These are phyloP conservation scores for Cataglyphis livida DNA, from an alignment of 2,888 invertebrate genomes.

Conservation along the genomic window DNA sequence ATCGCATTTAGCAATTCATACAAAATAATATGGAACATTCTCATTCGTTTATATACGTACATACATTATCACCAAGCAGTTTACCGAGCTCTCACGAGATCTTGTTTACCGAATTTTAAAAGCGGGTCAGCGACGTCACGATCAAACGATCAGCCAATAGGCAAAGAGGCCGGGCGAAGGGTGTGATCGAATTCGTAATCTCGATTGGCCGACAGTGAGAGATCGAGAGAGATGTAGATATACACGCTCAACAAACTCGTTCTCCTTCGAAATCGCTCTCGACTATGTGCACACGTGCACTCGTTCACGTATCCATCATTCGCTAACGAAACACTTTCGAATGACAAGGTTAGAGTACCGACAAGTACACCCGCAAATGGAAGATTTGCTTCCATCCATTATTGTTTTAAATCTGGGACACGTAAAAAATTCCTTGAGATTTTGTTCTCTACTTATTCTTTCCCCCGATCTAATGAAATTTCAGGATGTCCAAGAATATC, in stretches of 20 bases:
- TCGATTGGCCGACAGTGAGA: slow-evolving; percentile 34
- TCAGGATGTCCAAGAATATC: not conserved
- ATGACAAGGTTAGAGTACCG: slow-evolving; percentile 56
- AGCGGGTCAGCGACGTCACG: slow-evolving; percentile 50
- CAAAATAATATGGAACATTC: not conserved
- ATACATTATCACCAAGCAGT: not conserved
- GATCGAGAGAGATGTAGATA: slow-evolving; percentile 33
- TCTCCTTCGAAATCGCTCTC: slow-evolving; percentile 32
- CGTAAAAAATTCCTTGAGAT: not conserved
- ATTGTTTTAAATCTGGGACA: not conserved
- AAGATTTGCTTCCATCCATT: slow-evolving; percentile 61
- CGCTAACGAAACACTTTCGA: slow-evolving; percentile 53
- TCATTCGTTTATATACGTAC: not conserved
- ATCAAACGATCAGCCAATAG: slow-evolving; percentile 28
- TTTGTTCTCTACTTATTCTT: not conserved
- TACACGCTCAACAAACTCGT: slow-evolving; percentile 35
- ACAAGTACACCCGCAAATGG: slow-evolving; percentile 57
- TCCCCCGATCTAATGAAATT: not conserved
- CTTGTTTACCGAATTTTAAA: slow-evolving; percentile 56
- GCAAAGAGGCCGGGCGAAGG: slow-evolving; percentile 10
- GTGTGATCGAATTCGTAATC: slow-evolving; percentile 11
- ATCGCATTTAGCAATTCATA: not conserved
- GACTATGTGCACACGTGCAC: slow-evolving; percentile 2
- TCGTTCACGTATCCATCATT: slow-evolving; percentile 19
- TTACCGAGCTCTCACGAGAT: slow-evolving; percentile 15